Conservation (phyloP, 2,888 invertebrate genomes). For the Pollenia labialis region DNA sequence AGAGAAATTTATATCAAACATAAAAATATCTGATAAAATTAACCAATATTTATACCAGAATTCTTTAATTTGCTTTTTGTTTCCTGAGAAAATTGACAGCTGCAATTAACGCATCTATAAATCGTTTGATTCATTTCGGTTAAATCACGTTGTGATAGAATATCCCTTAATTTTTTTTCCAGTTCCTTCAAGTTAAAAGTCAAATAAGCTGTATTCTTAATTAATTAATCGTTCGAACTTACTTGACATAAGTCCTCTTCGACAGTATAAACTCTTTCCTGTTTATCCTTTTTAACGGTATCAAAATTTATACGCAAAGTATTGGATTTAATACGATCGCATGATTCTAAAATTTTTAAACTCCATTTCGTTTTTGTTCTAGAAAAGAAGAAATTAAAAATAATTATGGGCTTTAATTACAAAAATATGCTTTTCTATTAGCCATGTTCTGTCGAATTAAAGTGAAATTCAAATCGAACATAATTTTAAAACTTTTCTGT, state of each 20-base stretch:
- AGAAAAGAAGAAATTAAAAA: constrained; percentile 33
- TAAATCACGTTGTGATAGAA: constrained; percentile 84
- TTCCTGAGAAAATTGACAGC: constrained; percentile 86
- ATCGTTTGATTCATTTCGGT: constrained; percentile 85
- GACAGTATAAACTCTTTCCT: constrained; percentile 86
- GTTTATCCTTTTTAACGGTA: constrained; percentile 86
- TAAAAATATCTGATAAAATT: too few species aligned
- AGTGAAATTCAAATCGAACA: too few species aligned
- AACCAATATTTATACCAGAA: constrained; percentile 74
- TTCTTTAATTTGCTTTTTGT: constrained; percentile 77
- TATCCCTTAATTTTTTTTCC: constrained; percentile 84
- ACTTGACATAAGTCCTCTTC: constrained; percentile 86
- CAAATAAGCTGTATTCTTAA: not conserved
- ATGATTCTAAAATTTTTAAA: constrained; percentile 85
- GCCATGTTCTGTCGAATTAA: too few species aligned
- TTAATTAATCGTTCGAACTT: constrained; percentile 52
- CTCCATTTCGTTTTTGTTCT: constrained; percentile 85
- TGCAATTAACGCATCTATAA: constrained; percentile 87
- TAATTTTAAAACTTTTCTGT: too few species aligned
- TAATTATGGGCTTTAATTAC: not conserved
- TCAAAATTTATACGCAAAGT: constrained; percentile 87
- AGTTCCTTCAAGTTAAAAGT: constrained; percentile 82
- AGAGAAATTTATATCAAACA: constrained; percentile 74
- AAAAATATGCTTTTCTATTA: too few species aligned
- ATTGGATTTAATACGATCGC: constrained; percentile 84